A percentile compares a stretch with the other conserved stretches of the same genome.
Evolutionary conservation across 2,888 invertebrate genomes (phyloP).

Genomic region (Spatulosminthurus flaviceps): DNA sequence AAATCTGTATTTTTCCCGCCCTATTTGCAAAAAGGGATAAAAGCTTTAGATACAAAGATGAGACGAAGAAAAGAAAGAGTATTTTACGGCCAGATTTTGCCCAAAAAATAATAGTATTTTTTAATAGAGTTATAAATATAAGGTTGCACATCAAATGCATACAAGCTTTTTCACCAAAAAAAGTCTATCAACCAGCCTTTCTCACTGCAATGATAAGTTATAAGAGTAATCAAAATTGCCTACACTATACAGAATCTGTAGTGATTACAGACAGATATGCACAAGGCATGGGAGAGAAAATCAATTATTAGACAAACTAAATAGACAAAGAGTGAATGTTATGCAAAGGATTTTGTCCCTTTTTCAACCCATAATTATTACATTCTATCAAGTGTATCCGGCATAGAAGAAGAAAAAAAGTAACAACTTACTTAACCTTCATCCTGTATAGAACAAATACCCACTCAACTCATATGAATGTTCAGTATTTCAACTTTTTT

Average conservation of each 20-base stretch:
- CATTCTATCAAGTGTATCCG: not conserved
- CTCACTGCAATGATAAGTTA: not conserved
- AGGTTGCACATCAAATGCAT: constrained; percentile 27
- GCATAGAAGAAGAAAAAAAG: not conserved
- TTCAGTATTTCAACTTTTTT: constrained; percentile 29
- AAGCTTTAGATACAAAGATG: too few relatives aligned
- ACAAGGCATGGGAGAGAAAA: not conserved
- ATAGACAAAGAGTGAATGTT: constrained; percentile 42
- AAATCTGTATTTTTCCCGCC: too few relatives aligned
- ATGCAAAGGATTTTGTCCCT: constrained; percentile 26
- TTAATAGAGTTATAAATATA: too few relatives aligned
- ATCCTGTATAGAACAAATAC: not conserved
- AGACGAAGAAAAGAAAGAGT: too few relatives aligned
- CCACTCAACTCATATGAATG: constrained; percentile 14
- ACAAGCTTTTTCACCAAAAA: not conserved
- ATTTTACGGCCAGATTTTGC: too few relatives aligned
- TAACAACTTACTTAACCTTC: too few relatives aligned
- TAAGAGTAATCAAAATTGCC: too few relatives aligned
- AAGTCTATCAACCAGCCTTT: not conserved
- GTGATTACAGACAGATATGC: not conserved
- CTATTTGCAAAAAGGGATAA: too few relatives aligned
- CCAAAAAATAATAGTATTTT: too few relatives aligned
- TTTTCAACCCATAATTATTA: not conserved
- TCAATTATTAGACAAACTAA: not conserved
- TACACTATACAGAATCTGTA: too few relatives aligned